Evolutionary conservation across 2,888 invertebrate genomes (phyloP), one percentile per base, ranked within the genome.

Genomic region (Harpalus rubripes): DNA sequence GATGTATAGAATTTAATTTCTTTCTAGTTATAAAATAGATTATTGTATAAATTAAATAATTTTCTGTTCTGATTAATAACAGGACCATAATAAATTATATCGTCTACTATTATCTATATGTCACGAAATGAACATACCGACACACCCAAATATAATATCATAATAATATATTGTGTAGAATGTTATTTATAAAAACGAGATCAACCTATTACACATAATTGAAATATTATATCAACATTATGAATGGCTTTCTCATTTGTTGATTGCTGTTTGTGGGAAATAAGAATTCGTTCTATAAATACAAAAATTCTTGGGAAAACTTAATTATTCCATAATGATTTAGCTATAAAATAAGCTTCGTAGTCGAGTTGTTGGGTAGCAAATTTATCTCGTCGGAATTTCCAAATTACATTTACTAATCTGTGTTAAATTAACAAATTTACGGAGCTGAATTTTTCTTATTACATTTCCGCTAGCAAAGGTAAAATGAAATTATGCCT

Each of bases 371-470:
- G 72, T 26, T 5, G 2, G 32, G 5, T 39, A 68, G 72, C 41
- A 7, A 74, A 41, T 74, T 74, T 44, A 15, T 32, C 39, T 39
- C 26, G 58, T 58, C 32, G 78, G 58, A 78, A 58, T 78, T 78
- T 78, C 56, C 56, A 78, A 78, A 78, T 78, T 26, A 78, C 78
- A 78, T 78, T 78, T 58, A 78, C 58, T 78, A 78, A 78, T 56
- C 78, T 58, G 8, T 78, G 58, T 78, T 78, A 78, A 78, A 58
- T 78, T 58, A 32, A 26, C 26, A 58, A 58, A 78, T 58, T 58
- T 58, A 78, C 74, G 52, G 5, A 16, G 44, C 74, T 74, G 58
- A 22, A 78, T 58, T 78, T 58, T 78, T 78, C 78, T 58, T 58
- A 78, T 78, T 78, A 58, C 44, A 18, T 78, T 78, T 78, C 32